These are phyloP conservation scores for Ochropleura plecta DNA, from an alignment of 2,888 invertebrate species.

Conservation along the genomic window DNA sequence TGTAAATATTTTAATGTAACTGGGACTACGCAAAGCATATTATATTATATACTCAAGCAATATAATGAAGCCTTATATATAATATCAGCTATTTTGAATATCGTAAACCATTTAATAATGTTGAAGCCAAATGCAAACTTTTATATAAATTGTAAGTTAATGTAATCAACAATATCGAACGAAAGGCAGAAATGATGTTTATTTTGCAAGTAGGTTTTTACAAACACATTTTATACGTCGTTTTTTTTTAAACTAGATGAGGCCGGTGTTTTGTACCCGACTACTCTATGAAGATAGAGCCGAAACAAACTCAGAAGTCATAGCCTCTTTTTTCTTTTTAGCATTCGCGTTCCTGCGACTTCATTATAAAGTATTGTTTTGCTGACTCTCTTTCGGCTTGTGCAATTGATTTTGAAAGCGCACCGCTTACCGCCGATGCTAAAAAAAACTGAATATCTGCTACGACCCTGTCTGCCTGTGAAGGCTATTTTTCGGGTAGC, in stretches of 20 bases:
- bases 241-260: too few species aligned
- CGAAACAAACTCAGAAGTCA: too few species aligned
- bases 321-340: too few species aligned
- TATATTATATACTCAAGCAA: conserved; percentile 48
- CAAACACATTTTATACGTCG: too few species aligned
- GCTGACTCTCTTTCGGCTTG: neutral
- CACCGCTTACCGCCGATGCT: neutral
- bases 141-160: conserved; percentile 58
- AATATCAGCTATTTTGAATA: conserved; percentile 55
- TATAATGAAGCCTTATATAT: conserved; percentile 50
- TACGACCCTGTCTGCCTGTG: neutral
- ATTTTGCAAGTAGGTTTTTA: too few species aligned
- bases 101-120: conserved; percentile 43
- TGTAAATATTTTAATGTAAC: conserved; percentile 35
- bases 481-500: conserved; percentile 12
- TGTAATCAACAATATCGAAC: neutral
- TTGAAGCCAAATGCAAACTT: conserved; percentile 45
- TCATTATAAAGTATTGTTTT: neutral
- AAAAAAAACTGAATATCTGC: neutral
- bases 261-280: too few species aligned
- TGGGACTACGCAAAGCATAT: conserved; percentile 43
- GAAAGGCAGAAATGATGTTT: too few species aligned
- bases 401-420: neutral
- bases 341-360: neutral
- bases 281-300: neutral